These are phyloP conservation scores for Actias luna DNA, from an alignment of 2,888 invertebrate genomes.

Conservation along the genomic window DNA sequence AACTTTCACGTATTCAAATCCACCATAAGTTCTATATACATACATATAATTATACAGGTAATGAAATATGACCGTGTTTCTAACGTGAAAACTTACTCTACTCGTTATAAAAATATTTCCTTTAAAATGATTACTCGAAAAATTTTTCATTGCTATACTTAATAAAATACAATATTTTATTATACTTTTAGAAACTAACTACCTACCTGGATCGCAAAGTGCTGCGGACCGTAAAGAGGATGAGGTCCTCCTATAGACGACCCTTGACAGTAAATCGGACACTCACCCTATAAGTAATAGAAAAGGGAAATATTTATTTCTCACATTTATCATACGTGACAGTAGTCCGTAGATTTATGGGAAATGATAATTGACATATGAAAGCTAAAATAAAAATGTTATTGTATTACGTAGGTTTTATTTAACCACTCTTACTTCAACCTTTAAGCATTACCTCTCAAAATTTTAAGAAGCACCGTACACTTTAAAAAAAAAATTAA, in stretches of 20 bases:
- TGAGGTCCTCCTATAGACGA: conserved; percentile 13
- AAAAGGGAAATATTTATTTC: conserved; percentile 1
- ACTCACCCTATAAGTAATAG: conserved; percentile 12
- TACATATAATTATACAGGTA: no score
- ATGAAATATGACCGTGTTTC: no score
- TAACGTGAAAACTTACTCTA: no score
- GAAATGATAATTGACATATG: not conserved
- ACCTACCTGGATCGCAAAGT: conserved; percentile 2
- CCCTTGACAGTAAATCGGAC: conserved; percentile 16
- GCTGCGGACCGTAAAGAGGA: conserved; percentile 10
- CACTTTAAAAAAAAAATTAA: no score
- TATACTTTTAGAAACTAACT: not conserved
- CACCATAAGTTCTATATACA: no score
- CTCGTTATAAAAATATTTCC: no score
- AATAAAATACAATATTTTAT: not conserved
- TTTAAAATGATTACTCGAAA: no score
- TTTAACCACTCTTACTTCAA: no score
- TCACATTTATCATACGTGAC: not conserved
- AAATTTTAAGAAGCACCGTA: no score
- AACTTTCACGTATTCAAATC: not conserved
- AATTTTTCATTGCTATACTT: not conserved
- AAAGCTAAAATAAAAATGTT: not conserved
- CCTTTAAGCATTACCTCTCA: no score
- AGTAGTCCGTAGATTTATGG: not conserved
- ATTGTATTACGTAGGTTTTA: not conserved